These are phyloP conservation scores for Melipona quadrifasciata DNA, from an alignment of 1,140 invertebrate genomes.

Conservation along the genomic window DNA sequence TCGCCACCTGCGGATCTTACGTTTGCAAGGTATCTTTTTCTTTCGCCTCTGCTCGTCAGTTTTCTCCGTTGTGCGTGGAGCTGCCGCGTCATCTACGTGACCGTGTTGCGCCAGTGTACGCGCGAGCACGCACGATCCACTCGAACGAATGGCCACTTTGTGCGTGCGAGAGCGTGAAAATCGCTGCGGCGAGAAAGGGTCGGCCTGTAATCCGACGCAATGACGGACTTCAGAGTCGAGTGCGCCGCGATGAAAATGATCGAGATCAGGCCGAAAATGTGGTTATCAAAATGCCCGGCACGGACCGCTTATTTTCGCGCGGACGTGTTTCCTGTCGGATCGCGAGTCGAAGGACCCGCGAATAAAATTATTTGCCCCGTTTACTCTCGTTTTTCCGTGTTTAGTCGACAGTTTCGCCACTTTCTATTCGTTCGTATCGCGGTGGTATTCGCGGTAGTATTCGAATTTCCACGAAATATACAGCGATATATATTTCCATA, in stretches of 20 bases:
- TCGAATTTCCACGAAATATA: too few species aligned
- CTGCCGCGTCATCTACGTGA: conserved; percentile 35
- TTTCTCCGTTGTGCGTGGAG: background rate
- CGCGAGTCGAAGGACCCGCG: background rate
- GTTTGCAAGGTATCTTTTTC: background rate
- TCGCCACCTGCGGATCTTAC: conserved; percentile 1
- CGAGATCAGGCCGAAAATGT: conserved; percentile 27
- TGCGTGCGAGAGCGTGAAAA: conserved; percentile 67
- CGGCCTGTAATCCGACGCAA: conserved; percentile 58
- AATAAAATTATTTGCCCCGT: conserved; percentile 2
- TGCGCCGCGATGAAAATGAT: conserved; percentile 49
- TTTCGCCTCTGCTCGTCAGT: conserved; percentile 4
- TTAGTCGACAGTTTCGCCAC: conserved; percentile 5
- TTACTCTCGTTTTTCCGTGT: background rate
- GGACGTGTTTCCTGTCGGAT: background rate
- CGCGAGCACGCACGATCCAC: conserved; percentile 41
- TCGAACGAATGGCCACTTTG: conserved; percentile 48
- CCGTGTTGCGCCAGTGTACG: conserved; percentile 2
- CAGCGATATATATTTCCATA: too few species aligned
- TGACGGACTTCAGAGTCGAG: conserved; percentile 56
- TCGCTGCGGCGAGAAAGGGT: conserved; percentile 57
- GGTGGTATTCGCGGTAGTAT: background rate
- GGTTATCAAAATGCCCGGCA: background rate
- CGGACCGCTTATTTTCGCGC: background rate
- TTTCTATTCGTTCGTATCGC: background rate